These are phyloP conservation scores for Charanyca ferruginea DNA, from an alignment of 2,888 invertebrate species.

Conservation along the genomic window DNA sequence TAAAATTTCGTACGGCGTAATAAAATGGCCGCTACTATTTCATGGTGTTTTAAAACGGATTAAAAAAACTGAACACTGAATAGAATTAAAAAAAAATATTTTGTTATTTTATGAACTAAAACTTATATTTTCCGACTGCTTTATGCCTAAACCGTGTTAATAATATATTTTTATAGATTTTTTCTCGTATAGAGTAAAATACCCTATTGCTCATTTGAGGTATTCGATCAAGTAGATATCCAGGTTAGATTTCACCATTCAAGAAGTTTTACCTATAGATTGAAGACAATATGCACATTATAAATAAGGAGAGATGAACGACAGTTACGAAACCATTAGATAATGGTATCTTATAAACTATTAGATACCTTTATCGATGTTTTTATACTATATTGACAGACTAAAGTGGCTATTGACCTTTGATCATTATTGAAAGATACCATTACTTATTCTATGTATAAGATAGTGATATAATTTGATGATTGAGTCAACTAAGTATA, in stretches of 20 bases:
- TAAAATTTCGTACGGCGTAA: no score
- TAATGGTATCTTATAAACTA: constrained; percentile 10
- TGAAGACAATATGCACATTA: constrained; percentile 18
- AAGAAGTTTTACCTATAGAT: constrained; percentile 23
- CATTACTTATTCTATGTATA: not conserved
- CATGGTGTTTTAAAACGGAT: no score
- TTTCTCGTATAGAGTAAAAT: no score
- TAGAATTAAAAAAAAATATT: no score
- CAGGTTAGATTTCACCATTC: constrained; percentile 14
- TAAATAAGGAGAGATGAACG: constrained; percentile 1
- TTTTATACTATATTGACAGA: not conserved
- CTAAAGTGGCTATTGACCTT: not conserved
- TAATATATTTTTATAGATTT: no score
- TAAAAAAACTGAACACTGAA: no score
- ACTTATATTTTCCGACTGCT: no score
- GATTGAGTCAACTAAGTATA: not conserved
- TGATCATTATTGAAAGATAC: not conserved
- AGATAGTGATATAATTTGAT: not conserved
- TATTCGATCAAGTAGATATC: constrained; percentile 34
- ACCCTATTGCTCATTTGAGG: no score
- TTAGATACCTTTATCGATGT: no score
- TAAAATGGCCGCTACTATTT: no score
- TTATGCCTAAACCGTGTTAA: no score
- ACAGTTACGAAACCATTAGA: constrained; percentile 7
- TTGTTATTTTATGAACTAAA: no score